Evolutionary conservation across 2,113 vertebrate genomes (phyloP).

Genomic region (Megaptera novaeangliae): DNA sequence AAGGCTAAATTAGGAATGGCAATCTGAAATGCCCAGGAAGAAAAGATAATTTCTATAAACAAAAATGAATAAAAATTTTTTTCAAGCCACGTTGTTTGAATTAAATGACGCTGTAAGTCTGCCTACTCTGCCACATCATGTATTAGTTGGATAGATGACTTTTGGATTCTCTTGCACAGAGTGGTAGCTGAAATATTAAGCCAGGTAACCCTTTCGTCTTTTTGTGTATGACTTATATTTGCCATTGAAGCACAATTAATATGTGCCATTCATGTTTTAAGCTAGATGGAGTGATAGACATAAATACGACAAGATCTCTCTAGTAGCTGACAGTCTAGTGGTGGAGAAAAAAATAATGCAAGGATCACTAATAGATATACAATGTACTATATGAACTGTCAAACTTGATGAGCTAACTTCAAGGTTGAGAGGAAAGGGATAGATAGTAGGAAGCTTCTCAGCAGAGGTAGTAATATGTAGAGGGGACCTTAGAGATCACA

Average conservation of each 20-base stretch:
- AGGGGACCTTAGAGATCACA: neutral
- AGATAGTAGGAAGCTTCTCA: neutral
- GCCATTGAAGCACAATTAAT: neutral
- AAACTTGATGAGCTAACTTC: neutral
- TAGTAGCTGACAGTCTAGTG: neutral
- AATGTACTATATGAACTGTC: neutral
- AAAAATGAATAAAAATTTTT: slow-evolving; percentile 20
- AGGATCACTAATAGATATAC: neutral
- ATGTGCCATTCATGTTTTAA: neutral
- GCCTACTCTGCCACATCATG: neutral
- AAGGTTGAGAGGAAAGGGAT: neutral
- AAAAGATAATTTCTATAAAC: slow-evolving; percentile 23
- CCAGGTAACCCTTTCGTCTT: neutral
- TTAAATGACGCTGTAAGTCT: neutral
- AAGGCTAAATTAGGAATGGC: slow-evolving; percentile 25
- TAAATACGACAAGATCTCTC: neutral
- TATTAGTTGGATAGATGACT: neutral
- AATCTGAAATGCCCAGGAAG: neutral
- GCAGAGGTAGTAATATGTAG: neutral
- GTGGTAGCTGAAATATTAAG: neutral
- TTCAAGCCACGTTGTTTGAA: neutral
- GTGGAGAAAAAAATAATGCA: neutral
- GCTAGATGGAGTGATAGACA: neutral
- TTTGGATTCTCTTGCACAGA: neutral
- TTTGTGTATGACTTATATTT: neutral